A percentile compares a stretch with the other conserved stretches of the same genome.
Conservation (phyloP, 2,888 invertebrate species). For the Acrocyrtus sp. region DNA sequence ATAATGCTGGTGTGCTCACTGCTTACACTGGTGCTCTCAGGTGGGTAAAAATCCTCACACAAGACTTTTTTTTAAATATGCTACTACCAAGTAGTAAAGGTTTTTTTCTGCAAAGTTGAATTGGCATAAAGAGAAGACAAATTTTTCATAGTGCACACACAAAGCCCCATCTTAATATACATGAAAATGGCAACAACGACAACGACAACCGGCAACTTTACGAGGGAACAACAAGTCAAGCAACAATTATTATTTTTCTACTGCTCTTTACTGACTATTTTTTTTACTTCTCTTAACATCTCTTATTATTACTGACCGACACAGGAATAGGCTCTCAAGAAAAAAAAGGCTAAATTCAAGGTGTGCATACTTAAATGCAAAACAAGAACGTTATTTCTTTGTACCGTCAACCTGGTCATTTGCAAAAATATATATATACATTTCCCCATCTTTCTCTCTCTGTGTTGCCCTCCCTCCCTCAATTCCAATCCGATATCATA, state of each 20-base stretch:
- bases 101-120: background rate
- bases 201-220: background rate
- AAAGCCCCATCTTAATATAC: too few relatives aligned
- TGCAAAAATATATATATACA: too few relatives aligned
- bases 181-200: background rate
- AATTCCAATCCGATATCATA: background rate
- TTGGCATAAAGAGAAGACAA: background rate
- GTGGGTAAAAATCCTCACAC: background rate
- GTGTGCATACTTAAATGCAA: background rate
- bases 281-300: background rate
- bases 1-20: background rate
- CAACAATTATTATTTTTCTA: constrained; percentile 48
- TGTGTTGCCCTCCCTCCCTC: too few relatives aligned
- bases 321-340: too few relatives aligned
- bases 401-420: too few relatives aligned
- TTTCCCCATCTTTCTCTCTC: too few relatives aligned
- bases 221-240: constrained; percentile 41
- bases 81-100: too few relatives aligned
- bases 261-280: too few relatives aligned
- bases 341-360: background rate
- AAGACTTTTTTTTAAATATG: too few relatives aligned
- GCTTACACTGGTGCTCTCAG: background rate
- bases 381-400: background rate
- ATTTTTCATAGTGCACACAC: background rate
- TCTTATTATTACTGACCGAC: constrained; percentile 39